These are phyloP conservation scores for Oreochromis niloticus DNA, from an alignment of 2,113 vertebrate genomes.

Conservation along the genomic window DNA sequence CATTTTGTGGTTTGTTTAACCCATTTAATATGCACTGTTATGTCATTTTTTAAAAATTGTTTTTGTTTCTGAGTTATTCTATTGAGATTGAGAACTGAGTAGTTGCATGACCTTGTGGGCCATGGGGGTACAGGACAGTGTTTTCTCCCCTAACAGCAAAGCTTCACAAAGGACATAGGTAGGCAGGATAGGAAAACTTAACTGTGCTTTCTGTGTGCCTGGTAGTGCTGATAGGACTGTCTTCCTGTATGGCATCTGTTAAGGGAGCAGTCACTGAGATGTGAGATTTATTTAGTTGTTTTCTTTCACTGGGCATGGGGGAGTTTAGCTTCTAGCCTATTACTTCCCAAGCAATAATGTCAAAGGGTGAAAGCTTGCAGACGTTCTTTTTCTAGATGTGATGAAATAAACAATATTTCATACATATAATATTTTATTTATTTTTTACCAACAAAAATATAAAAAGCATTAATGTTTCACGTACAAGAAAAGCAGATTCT, in stretches of 20 bases:
- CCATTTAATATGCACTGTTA: not conserved
- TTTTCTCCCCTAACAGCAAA: not conserved
- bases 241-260: slow-evolving; percentile 47
- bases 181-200: not conserved
- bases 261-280: slow-evolving; percentile 37
- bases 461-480: slow-evolving; percentile 19
- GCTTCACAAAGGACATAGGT: not conserved
- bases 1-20: slow-evolving; percentile 4
- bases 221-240: slow-evolving; percentile 20
- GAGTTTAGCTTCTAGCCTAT: slow-evolving; percentile 44
- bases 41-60: not conserved
- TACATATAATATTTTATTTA: not conserved
- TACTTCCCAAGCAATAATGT: slow-evolving; percentile 51
- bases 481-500: not conserved
- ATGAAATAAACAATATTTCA: slow-evolving; percentile 48
- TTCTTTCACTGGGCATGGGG: slow-evolving; percentile 53
- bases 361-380: slow-evolving; percentile 48
- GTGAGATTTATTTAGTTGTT: slow-evolving; percentile 48
- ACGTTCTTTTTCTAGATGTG: slow-evolving; percentile 34
- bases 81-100: not conserved
- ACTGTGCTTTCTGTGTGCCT: not conserved
- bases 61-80: not conserved
- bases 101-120: not conserved
- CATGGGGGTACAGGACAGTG: not conserved
- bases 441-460: slow-evolving; percentile 23